Evolutionary conservation across 2,113 vertebrate species (phyloP), one percentile per base, ranked within the genome.

Genomic region (Platichthys stellatus): DNA sequence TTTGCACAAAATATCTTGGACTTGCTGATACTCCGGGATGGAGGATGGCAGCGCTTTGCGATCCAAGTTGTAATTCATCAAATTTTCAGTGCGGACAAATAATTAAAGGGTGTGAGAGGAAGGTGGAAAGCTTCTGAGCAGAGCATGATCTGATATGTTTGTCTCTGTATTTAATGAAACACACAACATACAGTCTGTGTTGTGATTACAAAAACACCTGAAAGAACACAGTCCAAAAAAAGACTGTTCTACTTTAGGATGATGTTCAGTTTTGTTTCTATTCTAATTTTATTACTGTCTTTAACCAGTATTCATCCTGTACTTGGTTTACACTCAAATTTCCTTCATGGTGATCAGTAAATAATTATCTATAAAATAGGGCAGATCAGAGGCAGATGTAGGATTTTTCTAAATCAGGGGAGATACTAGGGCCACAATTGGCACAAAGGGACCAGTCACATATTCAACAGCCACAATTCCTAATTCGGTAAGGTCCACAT

Each of bases 1-100:
- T 89, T 78, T 69, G 71, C 83, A 87, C 70, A 86, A 84, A 92
- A 89, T 90, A 90, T 90, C 83, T 85, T 69, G 40, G 80, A 61
- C 71, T 89, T 57, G 71, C 65, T 81, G 83, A 80, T 76, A 81
- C 58, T 80, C 68, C 80, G 5, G 31, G 31, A 31, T 31, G 31
- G 56, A 11, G 10, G 72, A 84, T 81, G 81, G 86, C 69, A 71
- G 84, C 65, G 58, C 68, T 74, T 28, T 72, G n/a, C 21, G 20
- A 66, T 86, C 28, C 83, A 88, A 76, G 69, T 68, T 76, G 74
- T 73, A 75, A 66, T 81, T 82, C 62, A 78, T 89, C 76, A 86
- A 76, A 78, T 35, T 69, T 87, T 80, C 47, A 88, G 66, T 59
- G 63, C 61, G 69, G 84, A 21, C 57, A 62, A 87, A 86, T 79